Evolutionary conservation across 2,888 invertebrate genomes (phyloP), one percentile per base, ranked within the genome.

Genomic region (Pristionchus japonicus): DNA sequence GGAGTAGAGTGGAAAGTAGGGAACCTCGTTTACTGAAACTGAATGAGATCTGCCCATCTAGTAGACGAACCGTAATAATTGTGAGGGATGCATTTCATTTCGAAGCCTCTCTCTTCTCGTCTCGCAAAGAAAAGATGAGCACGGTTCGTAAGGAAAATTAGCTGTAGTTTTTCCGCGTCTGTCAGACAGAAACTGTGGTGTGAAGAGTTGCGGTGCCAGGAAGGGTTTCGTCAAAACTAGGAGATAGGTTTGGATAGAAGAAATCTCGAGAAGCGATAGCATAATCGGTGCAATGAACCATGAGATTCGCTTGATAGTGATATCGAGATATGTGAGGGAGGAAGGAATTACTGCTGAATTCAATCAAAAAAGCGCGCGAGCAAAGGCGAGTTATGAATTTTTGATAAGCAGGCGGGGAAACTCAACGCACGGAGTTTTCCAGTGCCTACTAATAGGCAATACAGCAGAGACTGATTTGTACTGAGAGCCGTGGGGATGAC

Each of bases 291-390:
- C 40, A 27, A 27, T 77, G 77, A 77, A 77, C 43, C 77, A 23
- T 34, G 77, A 77, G 43, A 77, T 34, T 7, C 43, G 17, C n/a
- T n/a, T 43, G 77, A 77, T 43, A 43, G 40, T 40, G n/a, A n/a
- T n/a, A 43, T n/a, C 17, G 40, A 37, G 40, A 31, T 27, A 43
- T 20, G 43, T 1, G 77, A 77, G 43, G 37, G 77, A 77, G 77
- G 77, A n/a, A n/a, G 77, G 47, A 77, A 34, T 47, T 20, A 23
- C 43, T 70, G 77, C n/a, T 23, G n/a, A 27, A 77, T 77, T 77
- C 43, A 77, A 77, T 77, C 77, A 77, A 77, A 77, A 47, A 47
- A 40, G 47, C 77, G 77, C 77, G 77, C 23, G 27, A 77, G 77
- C n/a, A 37, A 40, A 74, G 40, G 40, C 34, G 74, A 77, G 47